These are phyloP conservation scores for Perccottus glenii DNA, from an alignment of 2,113 vertebrate genomes.

Conservation along the genomic window DNA sequence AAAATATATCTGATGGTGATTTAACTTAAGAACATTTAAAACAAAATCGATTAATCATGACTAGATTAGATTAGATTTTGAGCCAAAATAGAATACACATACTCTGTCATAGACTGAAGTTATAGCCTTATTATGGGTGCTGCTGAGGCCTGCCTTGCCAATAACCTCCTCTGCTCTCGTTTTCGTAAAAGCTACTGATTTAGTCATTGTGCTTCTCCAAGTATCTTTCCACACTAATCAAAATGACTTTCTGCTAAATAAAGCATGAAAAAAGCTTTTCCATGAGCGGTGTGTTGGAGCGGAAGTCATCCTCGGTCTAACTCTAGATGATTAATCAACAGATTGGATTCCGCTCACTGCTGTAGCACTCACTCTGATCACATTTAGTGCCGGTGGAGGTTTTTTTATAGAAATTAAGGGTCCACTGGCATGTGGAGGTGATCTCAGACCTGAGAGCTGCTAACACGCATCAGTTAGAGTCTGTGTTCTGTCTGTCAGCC, in stretches of 20 bases:
- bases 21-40: too few species aligned
- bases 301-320: constrained; percentile 85
- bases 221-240: constrained; percentile 95
- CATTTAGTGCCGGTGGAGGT: constrained; percentile 8
- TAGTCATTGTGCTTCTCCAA: constrained; percentile 92
- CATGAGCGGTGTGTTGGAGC: constrained; percentile 88
- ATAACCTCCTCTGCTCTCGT: constrained; percentile 40
- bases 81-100: constrained; percentile 1
- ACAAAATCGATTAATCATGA: too few species aligned
- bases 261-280: constrained; percentile 99
- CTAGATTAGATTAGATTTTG: too few species aligned
- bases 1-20: too few species aligned
- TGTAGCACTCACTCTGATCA: constrained; percentile 73
- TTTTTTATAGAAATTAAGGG: constrained; percentile 35
- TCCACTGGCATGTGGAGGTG: constrained; percentile 25
- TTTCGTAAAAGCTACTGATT: constrained; percentile 83
- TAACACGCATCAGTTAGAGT: constrained; percentile 66
- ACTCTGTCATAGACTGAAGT: background rate
- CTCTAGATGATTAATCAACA: constrained; percentile 88
- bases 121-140: background rate
- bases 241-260: constrained; percentile 98
- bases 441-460: constrained; percentile 57
- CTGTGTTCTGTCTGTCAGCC: constrained; percentile 60
- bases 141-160: constrained; percentile 17
- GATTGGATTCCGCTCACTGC: constrained; percentile 81